These are phyloP conservation scores for Parascotia fuliginaria DNA, from an alignment of 2,888 invertebrate genomes.

Conservation along the genomic window DNA sequence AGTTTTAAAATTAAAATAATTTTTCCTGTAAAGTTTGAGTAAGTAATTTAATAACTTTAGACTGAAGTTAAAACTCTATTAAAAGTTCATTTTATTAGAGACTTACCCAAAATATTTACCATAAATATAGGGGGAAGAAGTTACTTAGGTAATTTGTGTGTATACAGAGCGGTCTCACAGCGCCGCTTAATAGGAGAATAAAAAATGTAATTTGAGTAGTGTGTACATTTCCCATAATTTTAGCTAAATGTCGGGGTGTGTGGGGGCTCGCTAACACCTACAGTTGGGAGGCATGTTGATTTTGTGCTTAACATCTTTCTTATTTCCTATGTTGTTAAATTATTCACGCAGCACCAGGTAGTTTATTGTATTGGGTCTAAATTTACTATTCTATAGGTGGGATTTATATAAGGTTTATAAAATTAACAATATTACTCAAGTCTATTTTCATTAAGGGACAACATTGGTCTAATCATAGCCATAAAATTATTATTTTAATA, in stretches of 20 bases:
- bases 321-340: not conserved
- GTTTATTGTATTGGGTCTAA: too few relatives aligned
- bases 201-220: constrained; percentile 75
- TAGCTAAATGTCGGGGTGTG: constrained; percentile 64
- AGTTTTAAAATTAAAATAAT: too few relatives aligned
- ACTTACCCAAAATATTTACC: constrained; percentile 10
- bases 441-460: too few relatives aligned
- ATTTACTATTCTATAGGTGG: too few relatives aligned
- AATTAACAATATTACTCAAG: too few relatives aligned
- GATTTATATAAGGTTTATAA: too few relatives aligned
- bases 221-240: constrained; percentile 83
- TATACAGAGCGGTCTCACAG: constrained; percentile 53
- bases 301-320: constrained; percentile 30
- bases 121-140: constrained; percentile 40
- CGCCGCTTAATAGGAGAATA: constrained; percentile 59
- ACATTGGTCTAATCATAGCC: not conserved
- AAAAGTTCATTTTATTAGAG: too few relatives aligned
- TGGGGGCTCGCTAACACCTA: constrained; percentile 18
- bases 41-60: too few relatives aligned
- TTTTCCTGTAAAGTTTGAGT: too few relatives aligned
- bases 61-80: too few relatives aligned
- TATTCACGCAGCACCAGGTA: too few relatives aligned
- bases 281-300: constrained; percentile 33
- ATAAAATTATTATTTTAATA: not conserved
- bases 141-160: constrained; percentile 23